Evolutionary conservation across 2,888 invertebrate species (phyloP), one percentile per base, ranked within the genome.

Genomic region (Caenorhabditis uteleia): DNA sequence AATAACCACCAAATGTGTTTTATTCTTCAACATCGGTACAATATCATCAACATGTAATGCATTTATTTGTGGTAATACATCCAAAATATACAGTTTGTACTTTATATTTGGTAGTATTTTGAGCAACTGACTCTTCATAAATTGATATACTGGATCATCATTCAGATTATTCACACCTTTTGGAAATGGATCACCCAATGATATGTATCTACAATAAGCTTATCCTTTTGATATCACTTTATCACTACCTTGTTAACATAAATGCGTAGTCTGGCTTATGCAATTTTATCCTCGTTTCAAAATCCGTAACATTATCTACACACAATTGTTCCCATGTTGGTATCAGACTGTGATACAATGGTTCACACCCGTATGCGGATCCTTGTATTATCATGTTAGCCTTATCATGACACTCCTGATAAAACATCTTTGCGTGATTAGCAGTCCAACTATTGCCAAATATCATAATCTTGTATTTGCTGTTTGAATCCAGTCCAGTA

Each of bases 181-280:
- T n/a, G n/a, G n/a, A n/a, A n/a, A n/a, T n/a, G n/a, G n/a, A n/a
- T n/a, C n/a, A n/a, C n/a, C n/a, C n/a, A n/a, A n/a, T n/a, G n/a
- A n/a, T n/a, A n/a, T n/a, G n/a, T n/a, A n/a, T n/a, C n/a, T n/a
- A n/a, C n/a, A n/a, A n/a, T n/a, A n/a, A n/a, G n/a, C n/a, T n/a
- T n/a, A n/a, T 20, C 3, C 26, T 34, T 16, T n/a, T n/a, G n/a
- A n/a, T n/a, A n/a, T n/a, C n/a, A n/a, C n/a, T n/a, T n/a, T n/a
- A n/a, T n/a, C 33, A 14, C 31, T 20, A 53, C 33, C 54, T 38
- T 5, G 54, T 26, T 8, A 55, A 29, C 27, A 40, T 20, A 34
- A 55, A 47, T n/a, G 26, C 54, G 27, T 27, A 47, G 27, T 55
- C 54, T 14, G 54, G 54, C 21, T 46, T 31, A 18, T 45, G 40